Evolutionary conservation across 2,888 invertebrate genomes (phyloP).

Genomic region (Lottia scabra): DNA sequence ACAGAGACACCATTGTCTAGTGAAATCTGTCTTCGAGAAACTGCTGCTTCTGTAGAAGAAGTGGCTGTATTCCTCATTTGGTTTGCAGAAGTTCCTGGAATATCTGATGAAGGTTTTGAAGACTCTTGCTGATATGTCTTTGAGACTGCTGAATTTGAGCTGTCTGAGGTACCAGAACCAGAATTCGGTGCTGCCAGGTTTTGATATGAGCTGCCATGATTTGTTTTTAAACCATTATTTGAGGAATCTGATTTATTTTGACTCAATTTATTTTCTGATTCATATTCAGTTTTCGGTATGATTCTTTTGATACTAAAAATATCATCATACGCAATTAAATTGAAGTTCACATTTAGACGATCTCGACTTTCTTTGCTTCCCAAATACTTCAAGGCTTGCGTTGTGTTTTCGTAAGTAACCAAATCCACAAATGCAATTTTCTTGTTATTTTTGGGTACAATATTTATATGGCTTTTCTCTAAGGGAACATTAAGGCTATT

Average conservation of each 20-base stretch:
- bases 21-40: neutral
- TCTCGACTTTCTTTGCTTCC: neutral
- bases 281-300: too few species aligned
- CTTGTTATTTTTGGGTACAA: conserved; percentile 11
- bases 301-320: too few species aligned
- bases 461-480: conserved; percentile 7
- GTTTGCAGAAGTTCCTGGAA: too few species aligned
- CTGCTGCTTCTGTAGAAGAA: neutral
- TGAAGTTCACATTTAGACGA: neutral
- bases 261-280: neutral
- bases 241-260: neutral
- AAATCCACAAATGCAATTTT: conserved; percentile 39
- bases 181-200: too few species aligned
- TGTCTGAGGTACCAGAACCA: too few species aligned
- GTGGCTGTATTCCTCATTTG: too few species aligned
- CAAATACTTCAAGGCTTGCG: too few species aligned
- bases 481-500: conserved; percentile 16
- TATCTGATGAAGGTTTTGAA: too few species aligned
- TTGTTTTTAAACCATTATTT: neutral
- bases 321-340: too few species aligned
- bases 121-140: neutral
- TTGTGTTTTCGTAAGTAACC: neutral
- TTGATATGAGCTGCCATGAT: neutral
- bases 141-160: too few species aligned
- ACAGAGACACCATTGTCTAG: neutral